Base-by-base conservation (phyloP, 2,888 invertebrate genomes). In the Pseudococcus jackbeardsleyi region DNA sequence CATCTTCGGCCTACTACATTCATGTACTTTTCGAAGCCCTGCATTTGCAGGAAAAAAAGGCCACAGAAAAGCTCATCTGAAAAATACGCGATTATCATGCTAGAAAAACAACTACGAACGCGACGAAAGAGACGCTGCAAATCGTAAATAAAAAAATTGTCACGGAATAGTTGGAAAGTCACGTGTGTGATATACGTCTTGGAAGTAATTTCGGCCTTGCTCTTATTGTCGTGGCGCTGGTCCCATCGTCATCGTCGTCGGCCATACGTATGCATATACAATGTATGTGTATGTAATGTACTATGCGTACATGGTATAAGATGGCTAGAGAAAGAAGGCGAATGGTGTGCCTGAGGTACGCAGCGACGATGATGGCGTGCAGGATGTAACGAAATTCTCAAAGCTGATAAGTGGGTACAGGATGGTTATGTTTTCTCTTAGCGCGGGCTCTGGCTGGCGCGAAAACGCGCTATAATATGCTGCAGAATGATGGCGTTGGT, bases 401-500 rank as follows among this genome's bases (percentile, higher is more conserved):
- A 88, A 88, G 84, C 88, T 84, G 88, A 87, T 87, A 87, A 87
- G 87, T 87, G 79, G 79, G 54, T 79, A 87, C 87, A 87, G 77
- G 54, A 87, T 87, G 87, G 87, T 87, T 87, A 87, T 87, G 87
- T 79, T 87, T 87, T 87, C 87, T 87, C 54, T 87, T 86, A 59
- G 42, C 86, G 85, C 68, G 50, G 26, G 7, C 15, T 4, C 85
- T 22, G 59, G 64, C 59, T 19, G 59, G n/a, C 39, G 59, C 54
- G 54, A 46, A 88, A 48, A 64, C 59, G 48, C 88, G 48, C 72
- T 26, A 39, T 68, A 59, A 82, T 88, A 89, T 77, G 88, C 82
- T 79, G 84, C 82, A 59, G 59, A 33, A 33, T 33, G 26, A 33
- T 17, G 17, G 12, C 54, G 54, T 15, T 54, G 54, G 12, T 17